phyloP scores from a whole-genome alignment of 2,113 vertebrate genomes.

The Eptesicus fuscus region DNA sequence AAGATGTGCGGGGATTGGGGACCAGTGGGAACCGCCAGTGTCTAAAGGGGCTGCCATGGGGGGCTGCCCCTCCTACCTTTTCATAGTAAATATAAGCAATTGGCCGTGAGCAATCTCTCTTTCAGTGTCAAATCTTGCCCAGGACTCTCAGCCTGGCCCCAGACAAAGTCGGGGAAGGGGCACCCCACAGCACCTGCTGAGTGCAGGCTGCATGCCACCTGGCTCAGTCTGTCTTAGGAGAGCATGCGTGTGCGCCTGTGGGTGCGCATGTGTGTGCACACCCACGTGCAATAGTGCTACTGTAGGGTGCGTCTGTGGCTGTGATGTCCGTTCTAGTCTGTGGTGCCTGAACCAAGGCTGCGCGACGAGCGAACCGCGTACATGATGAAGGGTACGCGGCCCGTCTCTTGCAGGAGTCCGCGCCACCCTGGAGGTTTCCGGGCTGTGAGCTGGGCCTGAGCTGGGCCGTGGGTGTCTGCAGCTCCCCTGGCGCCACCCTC shows the following conservation, averaged over 20 bases:
- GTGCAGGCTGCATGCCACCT: rapidly evolving
- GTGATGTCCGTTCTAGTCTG: rapidly evolving
- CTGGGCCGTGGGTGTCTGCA: rapidly evolving
- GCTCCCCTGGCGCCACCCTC: rapidly evolving
- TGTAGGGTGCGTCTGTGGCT: rapidly evolving
- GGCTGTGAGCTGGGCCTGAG: too few relatives aligned
- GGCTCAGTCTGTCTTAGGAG: rapidly evolving
- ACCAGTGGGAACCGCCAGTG: background rate
- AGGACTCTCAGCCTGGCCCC: background rate
- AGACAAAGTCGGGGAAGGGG: background rate
- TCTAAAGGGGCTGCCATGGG: background rate
- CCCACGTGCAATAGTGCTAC: rapidly evolving
- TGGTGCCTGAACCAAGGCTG: background rate
- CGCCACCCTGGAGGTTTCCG: background rate
- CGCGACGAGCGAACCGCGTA: rapidly evolving
- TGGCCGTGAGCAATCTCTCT: too few relatives aligned
- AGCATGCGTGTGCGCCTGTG: too few relatives aligned
- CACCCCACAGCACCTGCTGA: rapidly evolving
- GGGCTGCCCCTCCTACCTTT: rapidly evolving
- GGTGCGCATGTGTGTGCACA: background rate
- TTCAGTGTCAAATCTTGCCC: background rate
- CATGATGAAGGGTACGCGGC: rapidly evolving
- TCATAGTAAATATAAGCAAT: rapidly evolving
- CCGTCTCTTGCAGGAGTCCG: background rate
- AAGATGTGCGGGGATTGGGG: background rate